Base-by-base conservation (phyloP, 2,888 invertebrate genomes). In the Cataglyphis altisquamis region DNA sequence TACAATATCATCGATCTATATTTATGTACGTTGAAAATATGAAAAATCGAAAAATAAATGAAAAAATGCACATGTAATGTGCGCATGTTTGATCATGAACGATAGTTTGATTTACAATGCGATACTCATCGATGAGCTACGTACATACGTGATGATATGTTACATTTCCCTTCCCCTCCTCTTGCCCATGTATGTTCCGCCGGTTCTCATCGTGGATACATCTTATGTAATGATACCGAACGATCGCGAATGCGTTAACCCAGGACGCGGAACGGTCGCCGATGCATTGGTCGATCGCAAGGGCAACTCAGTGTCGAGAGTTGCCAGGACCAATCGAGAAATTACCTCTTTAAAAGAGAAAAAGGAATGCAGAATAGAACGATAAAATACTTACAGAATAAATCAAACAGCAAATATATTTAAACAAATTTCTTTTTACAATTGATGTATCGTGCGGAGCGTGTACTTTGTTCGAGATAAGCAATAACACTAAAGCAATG, bases 201-300 rank as follows among this genome's bases (percentile, higher is more conserved):
- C 57, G 60, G 32, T 74, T 66, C 48, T 18, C 78, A 86, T 75
- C 39, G 32, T 48, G 25, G 48, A 77, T 83, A 75, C 74, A 83
- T 78, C 78, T 86, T 83, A 83, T 62, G 84, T 86, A 86, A 89
- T 82, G 83, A 83, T 86, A 87, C 67, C 74, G 60, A 77, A 72
- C 57, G 78, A 78, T 62, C 83, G 41, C 45, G 80, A 52, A 80
- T 84, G 66, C 82, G 83, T 89, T 87, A 86, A 84, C 83, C 89
- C 82, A 66, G 82, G 57, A 57, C 70, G 55, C 81, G 48, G 60
- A 66, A 73, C 73, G 36, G 36, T 6, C 52, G 32, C 63, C 29
- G 52, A 32, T n/a, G n/a, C n/a, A 70, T 36, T 39, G 45, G 60
- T 9, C 72, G 80, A 62, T 70, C 63, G 72, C 41, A 15, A 45